A percentile compares a stretch with the other conserved stretches of the same genome.
Conservation (phyloP, 2,797 vertebrate species). For the Lepus oiostolus region DNA sequence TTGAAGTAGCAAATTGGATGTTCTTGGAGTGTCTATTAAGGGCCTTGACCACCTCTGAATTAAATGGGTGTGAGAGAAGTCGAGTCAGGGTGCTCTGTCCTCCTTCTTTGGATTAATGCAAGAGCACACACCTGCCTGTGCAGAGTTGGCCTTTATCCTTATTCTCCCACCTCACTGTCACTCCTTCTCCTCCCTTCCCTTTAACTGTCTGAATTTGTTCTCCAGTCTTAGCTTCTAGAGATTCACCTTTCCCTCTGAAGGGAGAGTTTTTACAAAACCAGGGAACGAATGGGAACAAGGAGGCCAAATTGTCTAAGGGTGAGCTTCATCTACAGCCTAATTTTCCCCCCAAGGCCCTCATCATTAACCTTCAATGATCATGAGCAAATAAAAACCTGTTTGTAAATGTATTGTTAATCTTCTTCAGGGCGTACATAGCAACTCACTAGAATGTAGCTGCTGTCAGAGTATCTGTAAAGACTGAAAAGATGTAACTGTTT, state of each 20-base stretch:
- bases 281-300: neutral
- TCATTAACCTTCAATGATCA: constrained; percentile 62
- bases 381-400: neutral
- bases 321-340: neutral
- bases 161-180: neutral
- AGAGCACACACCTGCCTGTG: neutral
- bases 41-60: constrained; percentile 21
- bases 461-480: constrained; percentile 8
- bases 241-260: neutral
- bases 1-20: constrained; percentile 66
- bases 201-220: neutral
- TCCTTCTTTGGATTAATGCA: constrained; percentile 69
- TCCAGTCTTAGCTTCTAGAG: neutral
- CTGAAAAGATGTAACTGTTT: constrained; percentile 56
- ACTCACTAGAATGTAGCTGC: constrained; percentile 61
- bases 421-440: neutral
- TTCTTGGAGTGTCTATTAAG: constrained; percentile 59
- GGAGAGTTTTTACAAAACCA: neutral
- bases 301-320: neutral
- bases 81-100: neutral
- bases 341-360: neutral
- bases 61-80: constrained; percentile 60
- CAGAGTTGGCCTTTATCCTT: neutral
- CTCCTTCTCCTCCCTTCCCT: neutral
- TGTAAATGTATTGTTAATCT: neutral